phyloP scores from a whole-genome alignment of 2,797 vertebrate genomes.

The Nasua narica region DNA sequence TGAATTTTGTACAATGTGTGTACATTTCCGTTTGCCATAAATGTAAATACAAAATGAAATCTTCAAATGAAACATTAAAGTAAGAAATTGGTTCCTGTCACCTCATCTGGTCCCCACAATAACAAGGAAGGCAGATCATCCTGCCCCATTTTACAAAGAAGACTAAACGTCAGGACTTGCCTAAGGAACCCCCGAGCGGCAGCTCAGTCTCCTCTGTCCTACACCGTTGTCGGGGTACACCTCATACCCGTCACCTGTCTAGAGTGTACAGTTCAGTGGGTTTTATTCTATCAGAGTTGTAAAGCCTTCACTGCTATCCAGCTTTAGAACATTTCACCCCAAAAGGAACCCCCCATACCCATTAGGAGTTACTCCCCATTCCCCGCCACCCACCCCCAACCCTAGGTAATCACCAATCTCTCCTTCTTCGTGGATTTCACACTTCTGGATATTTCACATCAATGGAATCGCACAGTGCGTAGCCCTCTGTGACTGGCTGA shows the following conservation, averaged over 20 bases:
- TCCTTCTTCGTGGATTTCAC: neutral
- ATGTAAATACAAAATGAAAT: neutral
- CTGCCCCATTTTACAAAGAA: neutral
- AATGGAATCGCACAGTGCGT: fast-evolving
- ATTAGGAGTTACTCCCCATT: too few relatives aligned
- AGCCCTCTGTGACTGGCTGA: neutral
- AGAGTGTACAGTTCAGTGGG: fast-evolving
- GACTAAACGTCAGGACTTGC: neutral
- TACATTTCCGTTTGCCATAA: neutral
- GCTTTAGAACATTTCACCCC: neutral
- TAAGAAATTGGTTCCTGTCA: neutral
- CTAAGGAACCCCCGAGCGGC: neutral
- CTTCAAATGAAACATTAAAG: neutral
- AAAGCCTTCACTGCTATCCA: neutral
- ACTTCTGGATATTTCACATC: fast-evolving
- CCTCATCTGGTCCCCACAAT: neutral
- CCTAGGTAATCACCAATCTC: fast-evolving
- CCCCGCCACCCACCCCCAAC: neutral
- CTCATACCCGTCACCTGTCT: neutral
- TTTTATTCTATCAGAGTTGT: neutral
- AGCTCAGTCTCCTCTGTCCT: neutral
- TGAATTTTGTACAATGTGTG: neutral
- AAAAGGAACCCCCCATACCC: neutral
- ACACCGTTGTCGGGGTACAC: neutral
- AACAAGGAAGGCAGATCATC: neutral